Evolutionary conservation across 2,797 vertebrate species (phyloP), one percentile per base, ranked within the genome.

Genomic region (Coreius guichenoti): DNA sequence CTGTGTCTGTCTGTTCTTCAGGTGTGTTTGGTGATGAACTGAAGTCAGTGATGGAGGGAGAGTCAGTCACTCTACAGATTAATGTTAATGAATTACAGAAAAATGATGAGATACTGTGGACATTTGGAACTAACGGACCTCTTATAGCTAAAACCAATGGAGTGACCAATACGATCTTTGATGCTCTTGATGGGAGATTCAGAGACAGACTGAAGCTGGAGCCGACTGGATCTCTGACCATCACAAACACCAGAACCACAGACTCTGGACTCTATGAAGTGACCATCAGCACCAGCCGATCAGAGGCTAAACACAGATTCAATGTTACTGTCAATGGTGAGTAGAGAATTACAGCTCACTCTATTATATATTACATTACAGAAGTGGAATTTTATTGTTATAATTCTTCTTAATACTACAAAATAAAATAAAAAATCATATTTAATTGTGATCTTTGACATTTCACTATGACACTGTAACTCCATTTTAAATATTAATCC

Each of bases 121-220:
- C 31, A 6, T 65, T 65, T 4, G 63, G 14, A 65, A 8, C 14
- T 17, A 13, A 31, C 3, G 7, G 6, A 5, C 6, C 1, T 8
- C 7, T 3, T 7, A 17, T 65, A 65, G 63, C 63, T 65, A 65
- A 0, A 65, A 65, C 31, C 6, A 31, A 1, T 0, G 6, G 2
- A 16, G 0, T 1, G 6, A 17, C 0, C 8, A 36, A 8, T 68
- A 11, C 11, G 17, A 36, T 68, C 33, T 4, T 5, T 33, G 33
- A 33, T 33, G 33, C 0, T 33, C 33, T 5, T 33, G 4, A 33
- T 33, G 63, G 0, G 31, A 67, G 16, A 67, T 67, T 67, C 16
- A 67, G 63, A 69, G 67, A 39, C 65, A 68, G 65, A 68, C 65
- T 68, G 31, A 36, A 68, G 31, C 14, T 68, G 65, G 17, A 68